Evolutionary conservation across 2,797 vertebrate genomes (phyloP).

Genomic region (Hydrolagus colliei): DNA sequence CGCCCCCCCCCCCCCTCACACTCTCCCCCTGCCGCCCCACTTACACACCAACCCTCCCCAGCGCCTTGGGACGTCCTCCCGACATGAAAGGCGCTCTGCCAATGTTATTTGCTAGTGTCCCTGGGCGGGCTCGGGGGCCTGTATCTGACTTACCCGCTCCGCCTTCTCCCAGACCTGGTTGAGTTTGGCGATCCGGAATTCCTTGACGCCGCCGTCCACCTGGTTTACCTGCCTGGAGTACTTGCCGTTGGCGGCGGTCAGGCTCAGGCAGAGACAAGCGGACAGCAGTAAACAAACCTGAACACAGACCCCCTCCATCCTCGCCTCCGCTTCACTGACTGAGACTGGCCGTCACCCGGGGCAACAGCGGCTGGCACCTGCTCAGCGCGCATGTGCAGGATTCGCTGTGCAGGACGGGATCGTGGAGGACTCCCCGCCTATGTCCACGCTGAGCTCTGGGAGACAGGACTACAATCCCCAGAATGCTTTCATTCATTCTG

Average conservation of each 20-base stretch:
- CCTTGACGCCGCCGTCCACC: slow-evolving; percentile 47
- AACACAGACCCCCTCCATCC: background rate
- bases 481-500: too few species aligned
- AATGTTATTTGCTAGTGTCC: background rate
- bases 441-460: background rate
- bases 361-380: background rate
- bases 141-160: slow-evolving; percentile 64
- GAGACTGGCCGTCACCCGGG: background rate
- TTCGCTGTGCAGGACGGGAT: background rate
- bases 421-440: background rate
- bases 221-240: slow-evolving; percentile 82
- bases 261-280: background rate
- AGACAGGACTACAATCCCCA: slow-evolving; percentile 50
- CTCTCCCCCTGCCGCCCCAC: background rate
- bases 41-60: background rate
- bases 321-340: background rate
- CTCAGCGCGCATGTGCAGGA: background rate
- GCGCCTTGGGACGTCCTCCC: background rate
- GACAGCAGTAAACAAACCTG: slow-evolving; percentile 36
- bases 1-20: too few species aligned
- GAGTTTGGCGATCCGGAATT: slow-evolving; percentile 81
- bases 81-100: too few species aligned
- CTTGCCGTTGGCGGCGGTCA: slow-evolving; percentile 48
- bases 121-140: background rate
- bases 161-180: slow-evolving; percentile 94